Percentiles rank a stretch among this genome's conserved stretches.
Evolutionary conservation across 1,140 invertebrate species (phyloP).

Genomic region (Drosophila yakuba): DNA sequence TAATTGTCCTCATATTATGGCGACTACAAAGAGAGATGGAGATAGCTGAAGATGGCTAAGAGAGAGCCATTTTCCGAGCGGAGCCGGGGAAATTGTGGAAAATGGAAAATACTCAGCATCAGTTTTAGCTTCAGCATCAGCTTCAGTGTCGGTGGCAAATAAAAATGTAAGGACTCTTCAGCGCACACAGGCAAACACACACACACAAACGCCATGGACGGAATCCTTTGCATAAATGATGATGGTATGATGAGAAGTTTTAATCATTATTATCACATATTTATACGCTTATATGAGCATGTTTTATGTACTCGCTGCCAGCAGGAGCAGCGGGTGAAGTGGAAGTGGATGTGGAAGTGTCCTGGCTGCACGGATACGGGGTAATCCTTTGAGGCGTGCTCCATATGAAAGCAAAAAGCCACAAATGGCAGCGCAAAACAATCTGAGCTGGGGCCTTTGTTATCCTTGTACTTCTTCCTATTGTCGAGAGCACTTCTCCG

Average conservation of each 20-base stretch:
- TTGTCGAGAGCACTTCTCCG: slow-evolving; percentile 68
- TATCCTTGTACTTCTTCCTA: slow-evolving; percentile 76
- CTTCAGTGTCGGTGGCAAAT: slow-evolving; percentile 69
- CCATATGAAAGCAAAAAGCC: slow-evolving; percentile 79
- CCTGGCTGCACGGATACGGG: slow-evolving; percentile 32
- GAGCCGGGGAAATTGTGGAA: slow-evolving; percentile 39
- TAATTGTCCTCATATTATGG: slow-evolving; percentile 81
- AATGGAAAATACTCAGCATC: slow-evolving; percentile 70
- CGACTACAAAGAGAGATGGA: slow-evolving; percentile 50
- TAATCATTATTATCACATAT: slow-evolving; percentile 85
- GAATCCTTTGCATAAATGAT: slow-evolving; percentile 84
- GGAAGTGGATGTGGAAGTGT: slow-evolving; percentile 3
- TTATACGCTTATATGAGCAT: slow-evolving; percentile 85
- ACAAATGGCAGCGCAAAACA: slow-evolving; percentile 84
- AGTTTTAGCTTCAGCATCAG: slow-evolving; percentile 40
- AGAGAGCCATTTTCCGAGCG: slow-evolving; percentile 29
- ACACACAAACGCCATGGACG: slow-evolving; percentile 20
- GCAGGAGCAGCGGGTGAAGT: slow-evolving; percentile 23
- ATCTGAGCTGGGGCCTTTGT: slow-evolving; percentile 58
- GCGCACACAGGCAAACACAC: slow-evolving; percentile 14
- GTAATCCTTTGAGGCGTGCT: slow-evolving; percentile 77
- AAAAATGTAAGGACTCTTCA: slow-evolving; percentile 72
- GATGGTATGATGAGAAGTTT: slow-evolving; percentile 83
- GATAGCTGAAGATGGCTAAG: slow-evolving; percentile 10
- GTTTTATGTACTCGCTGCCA: slow-evolving; percentile 82